A percentile compares a stretch with the other conserved stretches of the same genome.
These are phyloP conservation scores for Halictus ligatus DNA, from an alignment of 2,888 invertebrate species.

Conservation along the genomic window DNA sequence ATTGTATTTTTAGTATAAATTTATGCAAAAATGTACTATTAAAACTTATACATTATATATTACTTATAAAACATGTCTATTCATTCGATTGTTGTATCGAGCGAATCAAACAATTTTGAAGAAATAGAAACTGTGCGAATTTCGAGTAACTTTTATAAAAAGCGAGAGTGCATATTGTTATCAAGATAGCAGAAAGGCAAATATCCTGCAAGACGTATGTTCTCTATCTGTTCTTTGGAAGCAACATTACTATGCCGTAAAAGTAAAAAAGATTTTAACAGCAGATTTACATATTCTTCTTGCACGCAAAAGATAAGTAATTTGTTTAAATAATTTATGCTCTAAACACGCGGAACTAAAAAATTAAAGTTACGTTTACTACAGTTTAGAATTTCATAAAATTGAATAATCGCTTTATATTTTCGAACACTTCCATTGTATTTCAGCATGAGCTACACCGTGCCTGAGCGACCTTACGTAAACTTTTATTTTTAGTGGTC, in stretches of 20 bases:
- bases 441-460: neutral
- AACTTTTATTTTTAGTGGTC: conserved; percentile 11
- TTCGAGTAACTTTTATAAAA: neutral
- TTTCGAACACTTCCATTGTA: neutral
- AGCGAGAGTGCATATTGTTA: neutral
- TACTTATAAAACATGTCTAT: too few relatives aligned
- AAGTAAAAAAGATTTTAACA: neutral
- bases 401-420: neutral
- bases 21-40: neutral
- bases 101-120: neutral
- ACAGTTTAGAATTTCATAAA: neutral
- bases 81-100: neutral
- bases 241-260: neutral
- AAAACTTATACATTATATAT: too few relatives aligned
- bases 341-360: neutral
- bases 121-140: neutral
- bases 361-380: neutral
- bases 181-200: neutral
- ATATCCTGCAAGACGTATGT: neutral
- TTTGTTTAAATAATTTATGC: neutral
- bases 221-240: neutral
- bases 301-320: neutral
- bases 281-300: neutral
- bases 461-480: neutral
- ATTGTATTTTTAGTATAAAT: neutral